Conservation (phyloP, 2,888 invertebrate genomes). For the Tanytarsus gracilentus region DNA sequence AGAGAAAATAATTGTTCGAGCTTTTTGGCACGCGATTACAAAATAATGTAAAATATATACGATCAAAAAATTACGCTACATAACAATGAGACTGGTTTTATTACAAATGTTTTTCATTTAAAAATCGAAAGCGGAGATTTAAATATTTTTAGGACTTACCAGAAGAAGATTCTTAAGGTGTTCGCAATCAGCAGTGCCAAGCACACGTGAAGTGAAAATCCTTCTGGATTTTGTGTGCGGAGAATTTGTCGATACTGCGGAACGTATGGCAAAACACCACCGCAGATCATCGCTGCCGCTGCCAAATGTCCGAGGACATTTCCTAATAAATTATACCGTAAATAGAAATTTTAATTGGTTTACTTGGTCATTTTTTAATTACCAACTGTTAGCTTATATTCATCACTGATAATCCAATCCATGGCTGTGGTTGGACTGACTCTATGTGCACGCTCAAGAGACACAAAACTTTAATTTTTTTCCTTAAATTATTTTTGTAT, state of each 20-base stretch:
- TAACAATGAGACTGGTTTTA: not conserved
- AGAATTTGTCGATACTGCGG: slow-evolving; percentile 93
- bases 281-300: slow-evolving; percentile 85
- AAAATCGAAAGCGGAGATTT: slow-evolving; percentile 7
- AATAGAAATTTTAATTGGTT: not conserved
- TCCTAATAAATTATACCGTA: slow-evolving; percentile 38
- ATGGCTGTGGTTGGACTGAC: no score
- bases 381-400: slow-evolving; percentile 57
- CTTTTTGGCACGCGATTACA: slow-evolving; percentile 6
- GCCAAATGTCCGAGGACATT: slow-evolving; percentile 71
- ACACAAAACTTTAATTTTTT: no score
- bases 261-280: slow-evolving; percentile 76
- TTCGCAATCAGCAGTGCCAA: slow-evolving; percentile 91
- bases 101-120: not conserved
- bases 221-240: slow-evolving; percentile 84
- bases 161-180: slow-evolving; percentile 93
- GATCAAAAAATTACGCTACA: not conserved
- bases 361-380: not conserved
- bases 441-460: no score
- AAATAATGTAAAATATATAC: not conserved
- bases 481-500: no score
- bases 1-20: not conserved
- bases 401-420: slow-evolving; percentile 73
- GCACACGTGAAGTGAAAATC: slow-evolving; percentile 95
- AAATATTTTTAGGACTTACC: slow-evolving; percentile 55